Percentiles rank a stretch among this genome's conserved stretches.
Evolutionary conservation across 2,888 invertebrate species (phyloP).

Genomic region (Cosmorhoe ocellata): DNA sequence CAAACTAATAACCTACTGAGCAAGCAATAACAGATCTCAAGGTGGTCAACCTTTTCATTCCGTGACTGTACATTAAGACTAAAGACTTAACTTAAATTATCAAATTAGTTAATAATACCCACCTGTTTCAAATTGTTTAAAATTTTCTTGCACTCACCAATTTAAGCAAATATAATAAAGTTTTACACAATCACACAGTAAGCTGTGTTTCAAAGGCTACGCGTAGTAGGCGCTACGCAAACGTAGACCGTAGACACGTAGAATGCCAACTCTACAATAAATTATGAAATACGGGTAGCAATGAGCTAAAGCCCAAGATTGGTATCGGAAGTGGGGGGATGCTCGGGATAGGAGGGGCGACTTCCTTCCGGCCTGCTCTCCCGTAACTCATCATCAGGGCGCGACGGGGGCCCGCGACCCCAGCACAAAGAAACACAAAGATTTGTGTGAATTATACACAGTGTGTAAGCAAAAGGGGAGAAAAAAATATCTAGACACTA

Average conservation of each 20-base stretch:
- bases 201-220: neutral
- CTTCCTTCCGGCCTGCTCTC: constrained; percentile 65
- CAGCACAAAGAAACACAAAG: constrained; percentile 73
- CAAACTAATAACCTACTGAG: too few species aligned
- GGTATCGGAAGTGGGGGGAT: constrained; percentile 72
- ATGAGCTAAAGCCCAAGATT: constrained; percentile 64
- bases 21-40: too few species aligned
- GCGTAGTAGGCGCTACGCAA: constrained; percentile 16
- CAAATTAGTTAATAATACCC: too few species aligned
- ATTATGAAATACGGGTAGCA: constrained; percentile 62
- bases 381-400: constrained; percentile 79
- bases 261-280: constrained; percentile 61
- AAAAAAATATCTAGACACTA: constrained; percentile 39
- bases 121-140: too few species aligned
- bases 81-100: too few species aligned
- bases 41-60: too few species aligned
- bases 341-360: constrained; percentile 58
- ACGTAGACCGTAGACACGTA: constrained; percentile 5
- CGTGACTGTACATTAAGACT: too few species aligned
- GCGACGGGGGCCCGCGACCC: constrained; percentile 64
- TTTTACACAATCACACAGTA: too few species aligned
- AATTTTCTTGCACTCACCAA: too few species aligned
- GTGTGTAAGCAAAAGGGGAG: constrained; percentile 60
- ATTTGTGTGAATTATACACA: constrained; percentile 76
- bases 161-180: too few species aligned